These are phyloP conservation scores for Cyrtorhinus lividipennis DNA, from an alignment of 1,140 invertebrate genomes.

Conservation along the genomic window DNA sequence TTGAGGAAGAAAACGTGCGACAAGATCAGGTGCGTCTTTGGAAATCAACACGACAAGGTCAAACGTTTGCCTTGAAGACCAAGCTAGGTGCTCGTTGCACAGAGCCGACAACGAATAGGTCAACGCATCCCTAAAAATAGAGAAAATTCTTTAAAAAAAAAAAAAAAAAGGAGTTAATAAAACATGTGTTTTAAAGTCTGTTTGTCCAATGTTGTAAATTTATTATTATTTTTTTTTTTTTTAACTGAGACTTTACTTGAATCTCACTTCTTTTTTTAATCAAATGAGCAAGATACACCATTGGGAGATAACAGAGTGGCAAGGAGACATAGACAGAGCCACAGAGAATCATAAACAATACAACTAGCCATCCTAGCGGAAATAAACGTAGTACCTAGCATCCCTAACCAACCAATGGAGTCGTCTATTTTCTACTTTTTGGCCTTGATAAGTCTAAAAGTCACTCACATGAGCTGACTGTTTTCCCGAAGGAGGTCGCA, in stretches of 20 bases:
- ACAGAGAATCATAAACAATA: no score
- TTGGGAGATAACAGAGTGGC: no score
- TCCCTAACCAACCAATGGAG: no score
- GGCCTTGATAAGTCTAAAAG: not conserved
- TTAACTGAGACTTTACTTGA: no score
- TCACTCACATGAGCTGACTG: not conserved
- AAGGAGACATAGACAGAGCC: no score
- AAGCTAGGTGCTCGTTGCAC: conserved; percentile 21
- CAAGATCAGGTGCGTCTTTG: conserved; percentile 12
- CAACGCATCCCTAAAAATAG: conserved; percentile 16
- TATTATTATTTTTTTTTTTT: not conserved
- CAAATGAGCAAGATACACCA: no score
- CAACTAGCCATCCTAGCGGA: no score
- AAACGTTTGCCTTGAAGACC: conserved; percentile 18
- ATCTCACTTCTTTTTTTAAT: no score
- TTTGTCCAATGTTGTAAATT: not conserved
- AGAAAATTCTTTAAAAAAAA: not conserved
- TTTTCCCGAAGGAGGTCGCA: not conserved
- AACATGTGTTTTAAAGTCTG: no score
- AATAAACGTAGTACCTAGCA: no score
- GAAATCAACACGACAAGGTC: conserved; percentile 17
- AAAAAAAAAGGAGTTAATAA: not conserved
- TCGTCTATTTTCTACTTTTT: no score
- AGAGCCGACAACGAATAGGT: conserved; percentile 16
- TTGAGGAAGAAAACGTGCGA: conserved; percentile 16